Conservation (phyloP, 2,888 invertebrate genomes). For the Ceraclea dissimilis region DNA sequence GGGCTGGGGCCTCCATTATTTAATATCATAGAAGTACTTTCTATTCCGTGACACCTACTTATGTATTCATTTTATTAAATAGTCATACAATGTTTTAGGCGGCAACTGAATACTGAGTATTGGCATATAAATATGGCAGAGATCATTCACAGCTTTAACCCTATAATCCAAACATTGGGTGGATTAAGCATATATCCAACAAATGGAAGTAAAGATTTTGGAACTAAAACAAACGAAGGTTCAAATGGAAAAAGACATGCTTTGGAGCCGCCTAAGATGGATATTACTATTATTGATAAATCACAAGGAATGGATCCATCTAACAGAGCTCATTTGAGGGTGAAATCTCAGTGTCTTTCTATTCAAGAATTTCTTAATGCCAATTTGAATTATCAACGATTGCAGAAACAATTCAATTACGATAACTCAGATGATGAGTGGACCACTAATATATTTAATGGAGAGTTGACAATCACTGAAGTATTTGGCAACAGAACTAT, state of each 20-base stretch:
- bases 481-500: not conserved
- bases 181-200: not conserved
- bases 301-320: not conserved
- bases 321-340: not conserved
- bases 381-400: not conserved
- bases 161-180: not conserved
- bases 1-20: too few species aligned
- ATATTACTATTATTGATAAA: conserved; percentile 3
- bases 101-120: too few species aligned
- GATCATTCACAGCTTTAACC: not conserved
- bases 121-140: not conserved
- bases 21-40: too few species aligned
- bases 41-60: too few species aligned
- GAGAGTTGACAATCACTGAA: conserved; percentile 13
- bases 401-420: not conserved
- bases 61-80: too few species aligned
- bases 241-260: not conserved
- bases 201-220: not conserved
- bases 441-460: conserved; percentile 10
- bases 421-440: conserved; percentile 11
- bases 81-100: too few species aligned
- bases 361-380: conserved; percentile 12
- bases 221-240: not conserved
- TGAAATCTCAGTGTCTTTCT: conserved; percentile 1
- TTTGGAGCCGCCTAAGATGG: conserved; percentile 2